Base-by-base conservation (phyloP, 2,113 vertebrate species). In the Silurus glanis region DNA sequence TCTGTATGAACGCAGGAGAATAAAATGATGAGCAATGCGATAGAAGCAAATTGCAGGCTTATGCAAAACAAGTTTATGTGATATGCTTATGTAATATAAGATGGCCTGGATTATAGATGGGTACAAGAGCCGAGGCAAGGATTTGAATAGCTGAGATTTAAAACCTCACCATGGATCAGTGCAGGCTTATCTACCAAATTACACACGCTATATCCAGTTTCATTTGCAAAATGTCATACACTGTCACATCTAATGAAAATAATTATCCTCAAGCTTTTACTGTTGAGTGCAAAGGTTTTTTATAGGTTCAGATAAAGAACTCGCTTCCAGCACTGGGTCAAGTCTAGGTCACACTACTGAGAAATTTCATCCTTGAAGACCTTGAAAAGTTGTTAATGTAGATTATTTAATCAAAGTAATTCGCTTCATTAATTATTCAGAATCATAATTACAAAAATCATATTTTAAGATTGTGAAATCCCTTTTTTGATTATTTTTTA, bases 91-190 rank as follows among this genome's bases (percentile, higher is more conserved):
- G 75, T 80, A 64, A 86, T 75, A 37, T 75, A 62, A 47, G 69
- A 76, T 58, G 47, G 58, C 45, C 3, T 74, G 84, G 75, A 79
- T 87, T 67, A 83, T 66, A 67, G n/a, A 25, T n/a, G 13, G 9
- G 25, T 28, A 16, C 53, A 89, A 37, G 87, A 87, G 25, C 28
- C n/a, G 80, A 87, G 67, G 76, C 9, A 45, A 12, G 58, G 72
- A 80, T 75, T 53, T 64, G 12, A 25, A 49, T 37, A 66, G 76
- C 79, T 82, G n/a, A 81, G 80, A 49, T 85, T 0, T 37, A n/a
- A 83, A n/a, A 64, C 23, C n/a, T 14, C 64, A 19, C 64, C 53
- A 69, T 5, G 21, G 49, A 23, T 82, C 47, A 66, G 0, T 17
- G 80, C 13, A 19, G 19, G 64, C 16, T 55, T 83, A 55, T 83